Conservation (phyloP, 2,888 invertebrate species). For the Syritta pipiens region DNA sequence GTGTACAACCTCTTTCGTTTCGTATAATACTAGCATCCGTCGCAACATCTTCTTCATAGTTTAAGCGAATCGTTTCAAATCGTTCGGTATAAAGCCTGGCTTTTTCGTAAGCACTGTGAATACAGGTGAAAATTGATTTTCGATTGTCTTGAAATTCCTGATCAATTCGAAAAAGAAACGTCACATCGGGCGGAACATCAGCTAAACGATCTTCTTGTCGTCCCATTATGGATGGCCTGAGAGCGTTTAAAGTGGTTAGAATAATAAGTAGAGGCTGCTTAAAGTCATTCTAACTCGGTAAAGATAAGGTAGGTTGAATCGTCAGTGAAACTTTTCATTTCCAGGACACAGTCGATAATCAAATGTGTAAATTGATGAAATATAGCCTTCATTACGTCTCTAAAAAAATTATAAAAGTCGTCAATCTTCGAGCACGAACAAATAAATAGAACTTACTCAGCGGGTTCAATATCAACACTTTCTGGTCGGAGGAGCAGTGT, state of each 20-base stretch:
- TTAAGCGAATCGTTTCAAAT: conserved; percentile 84
- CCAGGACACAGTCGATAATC: conserved; percentile 82
- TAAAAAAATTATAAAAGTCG: conserved; percentile 13
- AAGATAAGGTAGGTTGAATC: conserved; percentile 86
- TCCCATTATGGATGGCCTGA: conserved; percentile 89
- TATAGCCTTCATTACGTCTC: conserved; percentile 73
- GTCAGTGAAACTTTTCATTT: conserved; percentile 86
- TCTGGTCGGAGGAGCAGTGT: conserved; percentile 82
- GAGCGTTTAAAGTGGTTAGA: not conserved
- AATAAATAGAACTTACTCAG: conserved; percentile 73
- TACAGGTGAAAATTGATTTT: conserved; percentile 81
- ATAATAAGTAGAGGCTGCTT: not conserved
- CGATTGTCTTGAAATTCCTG: conserved; percentile 73
- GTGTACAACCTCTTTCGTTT: conserved; percentile 80
- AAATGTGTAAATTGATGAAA: conserved; percentile 74
- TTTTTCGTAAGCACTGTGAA: conserved; percentile 83
- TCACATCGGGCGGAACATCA: conserved; percentile 86
- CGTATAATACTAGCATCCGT: conserved; percentile 84
- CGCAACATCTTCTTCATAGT: conserved; percentile 85
- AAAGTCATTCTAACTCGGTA: conserved; percentile 82
- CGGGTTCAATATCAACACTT: conserved; percentile 81
- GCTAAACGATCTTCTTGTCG: conserved; percentile 89
- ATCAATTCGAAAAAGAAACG: conserved; percentile 86
- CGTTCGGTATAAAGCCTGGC: conserved; percentile 84
- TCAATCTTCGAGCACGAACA: not conserved